phyloP scores from a whole-genome alignment of 2,797 vertebrate species.

The Oophaga sylvatica region DNA sequence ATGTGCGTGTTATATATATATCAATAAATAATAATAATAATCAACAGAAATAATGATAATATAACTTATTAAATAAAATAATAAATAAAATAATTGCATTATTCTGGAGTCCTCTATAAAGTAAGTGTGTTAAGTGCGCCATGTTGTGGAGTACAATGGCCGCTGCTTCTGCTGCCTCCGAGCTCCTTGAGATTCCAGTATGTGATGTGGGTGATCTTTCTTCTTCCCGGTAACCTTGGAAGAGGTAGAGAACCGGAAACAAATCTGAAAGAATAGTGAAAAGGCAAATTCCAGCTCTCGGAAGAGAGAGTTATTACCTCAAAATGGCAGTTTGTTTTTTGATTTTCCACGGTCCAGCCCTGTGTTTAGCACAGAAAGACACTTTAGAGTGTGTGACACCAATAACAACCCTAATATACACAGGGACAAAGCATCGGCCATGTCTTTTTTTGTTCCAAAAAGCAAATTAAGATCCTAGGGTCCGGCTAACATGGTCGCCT shows the following conservation, averaged over 20 bases:
- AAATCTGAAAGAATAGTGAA: constrained; percentile 70
- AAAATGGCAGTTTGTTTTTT: constrained; percentile 73
- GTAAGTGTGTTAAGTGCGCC: background rate
- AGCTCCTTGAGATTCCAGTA: constrained; percentile 31
- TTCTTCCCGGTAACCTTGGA: constrained; percentile 70
- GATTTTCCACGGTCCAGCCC: constrained; percentile 73
- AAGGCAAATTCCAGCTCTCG: constrained; percentile 63
- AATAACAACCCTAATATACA: constrained; percentile 66
- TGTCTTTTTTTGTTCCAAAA: constrained; percentile 63
- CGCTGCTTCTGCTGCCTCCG: background rate
- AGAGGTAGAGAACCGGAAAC: constrained; percentile 72
- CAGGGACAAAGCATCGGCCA: constrained; percentile 67
- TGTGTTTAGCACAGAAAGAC: constrained; percentile 69
- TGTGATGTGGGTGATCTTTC: constrained; percentile 60
- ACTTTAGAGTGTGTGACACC: constrained; percentile 63
- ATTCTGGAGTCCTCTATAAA: background rate
- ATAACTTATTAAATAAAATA: too few species aligned
- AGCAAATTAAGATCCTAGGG: constrained; percentile 65
- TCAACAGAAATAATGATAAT: too few species aligned
- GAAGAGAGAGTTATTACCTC: constrained; percentile 65
- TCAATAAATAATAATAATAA: too few species aligned
- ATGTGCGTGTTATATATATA: too few species aligned
- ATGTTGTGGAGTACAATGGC: constrained; percentile 26
- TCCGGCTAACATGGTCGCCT: constrained; percentile 59
- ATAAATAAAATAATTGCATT: background rate